A percentile compares a stretch with the other conserved stretches of the same genome.
Evolutionary conservation across 2,888 invertebrate species (phyloP).

Genomic region (Hipparchia sbordonii): DNA sequence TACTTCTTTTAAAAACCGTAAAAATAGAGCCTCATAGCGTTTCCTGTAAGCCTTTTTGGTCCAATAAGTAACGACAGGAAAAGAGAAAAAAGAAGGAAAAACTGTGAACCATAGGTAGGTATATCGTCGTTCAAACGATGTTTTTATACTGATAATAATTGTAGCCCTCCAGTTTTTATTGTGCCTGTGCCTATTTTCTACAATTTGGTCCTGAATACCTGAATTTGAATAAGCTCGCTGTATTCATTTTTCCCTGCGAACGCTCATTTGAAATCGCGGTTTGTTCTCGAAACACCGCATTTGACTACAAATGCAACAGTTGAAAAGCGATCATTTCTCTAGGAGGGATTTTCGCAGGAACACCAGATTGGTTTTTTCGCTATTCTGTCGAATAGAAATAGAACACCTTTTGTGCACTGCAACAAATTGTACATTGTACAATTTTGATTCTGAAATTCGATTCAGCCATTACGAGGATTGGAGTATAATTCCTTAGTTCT

Average conservation of each 20-base stretch:
- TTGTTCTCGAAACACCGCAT: constrained; percentile 25
- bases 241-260: background rate
- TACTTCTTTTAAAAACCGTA: too few relatives aligned
- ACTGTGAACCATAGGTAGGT: too few relatives aligned
- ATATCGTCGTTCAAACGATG: too few relatives aligned
- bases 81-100: too few relatives aligned
- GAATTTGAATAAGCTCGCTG: background rate
- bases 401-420: background rate
- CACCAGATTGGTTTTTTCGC: constrained; percentile 8
- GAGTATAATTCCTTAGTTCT: background rate
- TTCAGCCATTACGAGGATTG: background rate
- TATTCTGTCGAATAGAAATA: constrained; percentile 6
- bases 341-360: constrained; percentile 9
- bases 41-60: too few relatives aligned
- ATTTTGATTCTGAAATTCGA: background rate
- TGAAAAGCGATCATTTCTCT: constrained; percentile 5
- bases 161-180: too few relatives aligned
- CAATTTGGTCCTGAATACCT: background rate
- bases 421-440: constrained; percentile 6
- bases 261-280: constrained; percentile 15
- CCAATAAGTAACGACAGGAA: too few relatives aligned
- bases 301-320: constrained; percentile 27
- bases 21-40: too few relatives aligned
- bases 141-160: too few relatives aligned
- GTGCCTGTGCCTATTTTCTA: too few relatives aligned